Evolutionary conservation across 2,888 invertebrate genomes (phyloP).

Genomic region (Subacronicta megacephala): DNA sequence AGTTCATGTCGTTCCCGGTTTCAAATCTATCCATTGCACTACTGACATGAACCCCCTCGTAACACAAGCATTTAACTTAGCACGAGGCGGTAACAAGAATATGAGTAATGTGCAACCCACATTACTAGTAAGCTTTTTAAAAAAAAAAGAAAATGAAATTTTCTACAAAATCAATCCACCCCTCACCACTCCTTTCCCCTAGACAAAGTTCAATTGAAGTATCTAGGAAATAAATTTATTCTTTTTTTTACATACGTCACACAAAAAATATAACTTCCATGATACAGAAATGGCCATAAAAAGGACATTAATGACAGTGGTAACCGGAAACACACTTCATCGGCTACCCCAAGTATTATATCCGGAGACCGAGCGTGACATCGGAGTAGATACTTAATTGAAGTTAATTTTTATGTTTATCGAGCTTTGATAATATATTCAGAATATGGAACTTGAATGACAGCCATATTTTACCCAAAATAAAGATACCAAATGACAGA

Average conservation of each 20-base stretch:
- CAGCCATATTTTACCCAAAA: too few relatives aligned
- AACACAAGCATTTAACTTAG: too few relatives aligned
- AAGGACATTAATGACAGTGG: conserved; percentile 15
- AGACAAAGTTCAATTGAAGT: conserved; percentile 3
- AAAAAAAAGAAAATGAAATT: too few relatives aligned
- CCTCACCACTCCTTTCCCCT: conserved; percentile 6
- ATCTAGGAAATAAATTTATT: conserved; percentile 7
- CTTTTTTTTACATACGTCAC: conserved; percentile 1
- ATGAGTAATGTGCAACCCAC: too few relatives aligned
- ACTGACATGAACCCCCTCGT: too few relatives aligned
- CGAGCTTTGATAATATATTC: not conserved
- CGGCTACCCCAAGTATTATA: conserved; percentile 62
- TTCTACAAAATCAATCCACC: too few relatives aligned
- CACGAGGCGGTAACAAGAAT: too few relatives aligned
- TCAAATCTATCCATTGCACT: too few relatives aligned
- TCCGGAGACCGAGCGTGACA: conserved; percentile 40
- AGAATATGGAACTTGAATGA: not conserved
- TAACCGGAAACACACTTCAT: conserved; percentile 69
- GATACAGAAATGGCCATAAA: conserved; percentile 24
- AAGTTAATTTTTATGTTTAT: conserved; percentile 1
- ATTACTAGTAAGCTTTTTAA: too few relatives aligned
- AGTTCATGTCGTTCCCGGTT: too few relatives aligned
- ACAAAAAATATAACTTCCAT: conserved; percentile 22
- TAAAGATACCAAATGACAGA: too few relatives aligned
- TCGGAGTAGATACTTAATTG: conserved; percentile 7